phyloP scores from a whole-genome alignment of 2,113 vertebrate species.

The Leptodactylus fuscus region DNA sequence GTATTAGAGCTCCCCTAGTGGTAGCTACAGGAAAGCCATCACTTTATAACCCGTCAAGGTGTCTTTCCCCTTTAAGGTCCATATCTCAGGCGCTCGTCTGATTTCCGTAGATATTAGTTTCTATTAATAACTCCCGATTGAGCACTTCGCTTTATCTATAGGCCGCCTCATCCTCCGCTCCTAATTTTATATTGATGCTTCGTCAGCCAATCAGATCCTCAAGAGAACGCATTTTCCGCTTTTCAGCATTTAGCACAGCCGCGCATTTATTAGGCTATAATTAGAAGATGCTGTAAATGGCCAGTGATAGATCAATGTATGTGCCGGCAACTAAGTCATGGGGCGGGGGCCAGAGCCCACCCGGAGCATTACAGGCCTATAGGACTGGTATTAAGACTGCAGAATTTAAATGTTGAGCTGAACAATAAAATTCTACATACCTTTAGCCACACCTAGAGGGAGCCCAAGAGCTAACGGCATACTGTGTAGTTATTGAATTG shows the following conservation, averaged over 20 bases:
- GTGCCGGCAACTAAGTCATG: neutral
- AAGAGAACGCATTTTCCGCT: neutral
- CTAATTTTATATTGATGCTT: neutral
- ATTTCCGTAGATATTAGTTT: neutral
- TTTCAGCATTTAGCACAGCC: neutral
- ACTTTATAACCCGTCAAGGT: too few relatives aligned
- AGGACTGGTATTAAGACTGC: neutral
- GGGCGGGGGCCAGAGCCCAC: neutral
- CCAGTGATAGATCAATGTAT: neutral
- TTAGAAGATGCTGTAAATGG: slow-evolving; percentile 12
- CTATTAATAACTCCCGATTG: neutral
- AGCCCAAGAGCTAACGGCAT: too few relatives aligned
- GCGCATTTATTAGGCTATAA: neutral
- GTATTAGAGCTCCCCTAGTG: too few relatives aligned
- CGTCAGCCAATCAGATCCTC: slow-evolving; percentile 12
- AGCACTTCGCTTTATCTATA: neutral
- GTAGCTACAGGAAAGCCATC: too few relatives aligned
- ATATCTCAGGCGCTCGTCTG: neutral
- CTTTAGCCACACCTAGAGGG: neutral
- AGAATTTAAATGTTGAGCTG: neutral
- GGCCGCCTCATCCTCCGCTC: too few relatives aligned
- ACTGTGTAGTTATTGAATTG: too few relatives aligned
- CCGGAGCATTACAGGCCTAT: neutral
- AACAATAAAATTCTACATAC: neutral
- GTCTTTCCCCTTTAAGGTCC: neutral